Evolutionary conservation across 2,113 vertebrate genomes (phyloP).

Genomic region (Acrocephalus kingi): DNA sequence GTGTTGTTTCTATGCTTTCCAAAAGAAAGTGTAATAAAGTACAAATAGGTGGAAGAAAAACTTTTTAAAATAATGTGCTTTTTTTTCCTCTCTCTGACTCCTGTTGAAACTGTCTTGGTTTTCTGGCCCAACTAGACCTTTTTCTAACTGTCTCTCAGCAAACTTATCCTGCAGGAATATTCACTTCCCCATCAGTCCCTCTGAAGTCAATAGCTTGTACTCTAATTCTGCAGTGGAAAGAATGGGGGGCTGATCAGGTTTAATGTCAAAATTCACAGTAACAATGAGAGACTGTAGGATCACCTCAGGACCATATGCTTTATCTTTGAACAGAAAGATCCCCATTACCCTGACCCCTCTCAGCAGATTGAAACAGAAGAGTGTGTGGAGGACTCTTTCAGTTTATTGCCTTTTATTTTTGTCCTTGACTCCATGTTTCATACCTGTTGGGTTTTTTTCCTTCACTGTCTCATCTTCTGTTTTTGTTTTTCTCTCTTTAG

Average conservation of each 20-base stretch:
- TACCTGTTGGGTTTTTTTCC: not conserved
- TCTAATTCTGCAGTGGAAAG: not conserved
- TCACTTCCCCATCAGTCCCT: not conserved
- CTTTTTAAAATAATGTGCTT: not conserved
- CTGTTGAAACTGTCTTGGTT: not conserved
- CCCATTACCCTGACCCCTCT: not conserved
- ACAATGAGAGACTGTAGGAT: not conserved
- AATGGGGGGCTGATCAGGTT: not conserved
- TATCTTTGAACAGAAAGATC: not conserved
- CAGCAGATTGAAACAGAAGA: not conserved
- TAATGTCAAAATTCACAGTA: not conserved
- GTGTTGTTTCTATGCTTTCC: slow-evolving; percentile 5
- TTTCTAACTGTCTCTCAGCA: not conserved
- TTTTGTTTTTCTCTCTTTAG: not conserved
- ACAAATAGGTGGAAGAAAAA: not conserved
- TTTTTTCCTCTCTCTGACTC: not conserved
- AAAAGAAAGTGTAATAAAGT: not conserved
- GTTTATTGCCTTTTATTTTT: not conserved
- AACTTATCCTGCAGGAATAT: not conserved
- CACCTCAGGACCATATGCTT: not conserved
- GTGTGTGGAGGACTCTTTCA: not conserved
- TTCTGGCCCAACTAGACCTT: not conserved
- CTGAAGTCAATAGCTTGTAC: not conserved
- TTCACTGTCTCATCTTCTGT: not conserved
- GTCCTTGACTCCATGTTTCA: not conserved